Evolutionary conservation across 2,113 vertebrate genomes (phyloP), one percentile per base, ranked within the genome.

Genomic region (Tachycineta bicolor): DNA sequence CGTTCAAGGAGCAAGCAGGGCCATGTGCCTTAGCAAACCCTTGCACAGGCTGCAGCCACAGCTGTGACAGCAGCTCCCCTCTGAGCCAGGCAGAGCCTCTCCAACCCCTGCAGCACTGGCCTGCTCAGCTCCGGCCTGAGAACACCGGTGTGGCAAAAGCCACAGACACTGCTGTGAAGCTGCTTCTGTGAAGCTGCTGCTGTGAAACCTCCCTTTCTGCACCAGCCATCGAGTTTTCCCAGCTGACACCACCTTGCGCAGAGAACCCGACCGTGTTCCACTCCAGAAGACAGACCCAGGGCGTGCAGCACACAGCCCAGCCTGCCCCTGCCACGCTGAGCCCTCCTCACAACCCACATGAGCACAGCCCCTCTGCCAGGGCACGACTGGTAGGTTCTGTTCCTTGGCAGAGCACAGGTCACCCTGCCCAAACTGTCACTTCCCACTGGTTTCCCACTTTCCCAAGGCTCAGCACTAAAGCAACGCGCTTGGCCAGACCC

Each of bases 231-330:
- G 1, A 22, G 25, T 75, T 10, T 56, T 60, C n/a, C 31, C 50
- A 74, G 63, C 26, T 67, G 62, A 68, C 26, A 5, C 6, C 21
- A 9, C 14, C 53, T 29, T 3, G 10, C 70, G 25, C 28, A 44
- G 62, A 85, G 77, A 93, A 41, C 37, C n/a, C 0, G 0, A 28
- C 10, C 53, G 1, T 0, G 6, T 23, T 67, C 55, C 16, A 9
- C 59, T 74, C 0, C 0, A 33, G 33, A 33, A 16, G 16, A 39
- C 44, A 34, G 21, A 76, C 8, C 23, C 2, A 1, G 24, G 56
- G 25, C 29, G 10, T 23, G 41, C 1, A 1, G 75, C 70, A 22
- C 31, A 44, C 69, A 83, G 59, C 59, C 55, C 53, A 63, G 80
- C 29, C 83, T 16, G 41, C 33, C 71, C 41, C 50, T 47, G 63